Conservation (phyloP, 2,888 invertebrate genomes). For the Callyntrura sp. region DNA sequence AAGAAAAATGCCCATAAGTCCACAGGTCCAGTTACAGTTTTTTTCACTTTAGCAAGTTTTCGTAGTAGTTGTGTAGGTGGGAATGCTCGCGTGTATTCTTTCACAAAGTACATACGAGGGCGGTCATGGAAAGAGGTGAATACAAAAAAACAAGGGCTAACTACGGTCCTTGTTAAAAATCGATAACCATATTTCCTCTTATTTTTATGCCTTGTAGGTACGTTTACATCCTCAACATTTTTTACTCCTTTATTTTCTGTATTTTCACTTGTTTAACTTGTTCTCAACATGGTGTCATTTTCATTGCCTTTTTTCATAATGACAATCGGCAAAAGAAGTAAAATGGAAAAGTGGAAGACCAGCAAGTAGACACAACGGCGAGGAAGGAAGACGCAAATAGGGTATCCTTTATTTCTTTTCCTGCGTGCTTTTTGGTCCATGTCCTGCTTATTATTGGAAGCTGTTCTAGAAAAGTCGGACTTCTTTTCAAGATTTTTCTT, state of each 20-base stretch:
- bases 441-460: not conserved
- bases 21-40: constrained; percentile 7
- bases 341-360: not conserved
- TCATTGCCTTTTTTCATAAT: constrained; percentile 75
- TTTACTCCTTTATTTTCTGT: constrained; percentile 23
- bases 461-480: not conserved
- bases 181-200: constrained; percentile 74
- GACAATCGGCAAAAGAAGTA: constrained; percentile 72
- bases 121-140: constrained; percentile 15
- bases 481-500: constrained; percentile 68
- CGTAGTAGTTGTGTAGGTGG: constrained; percentile 4
- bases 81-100: not conserved
- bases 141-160: constrained; percentile 15
- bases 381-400: constrained; percentile 55
- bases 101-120: constrained; percentile 13
- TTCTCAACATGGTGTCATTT: constrained; percentile 73
- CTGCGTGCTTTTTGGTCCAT: constrained; percentile 13
- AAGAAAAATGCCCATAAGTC: not conserved
- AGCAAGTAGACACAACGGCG: constrained; percentile 8
- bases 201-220: constrained; percentile 38
- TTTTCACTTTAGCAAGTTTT: not conserved
- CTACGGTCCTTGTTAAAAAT: constrained; percentile 60
- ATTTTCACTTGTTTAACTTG: not conserved
- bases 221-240: constrained; percentile 40
- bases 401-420: constrained; percentile 48